phyloP scores from a whole-genome alignment of 2,797 vertebrate genomes.

The Muscicapa comitata region DNA sequence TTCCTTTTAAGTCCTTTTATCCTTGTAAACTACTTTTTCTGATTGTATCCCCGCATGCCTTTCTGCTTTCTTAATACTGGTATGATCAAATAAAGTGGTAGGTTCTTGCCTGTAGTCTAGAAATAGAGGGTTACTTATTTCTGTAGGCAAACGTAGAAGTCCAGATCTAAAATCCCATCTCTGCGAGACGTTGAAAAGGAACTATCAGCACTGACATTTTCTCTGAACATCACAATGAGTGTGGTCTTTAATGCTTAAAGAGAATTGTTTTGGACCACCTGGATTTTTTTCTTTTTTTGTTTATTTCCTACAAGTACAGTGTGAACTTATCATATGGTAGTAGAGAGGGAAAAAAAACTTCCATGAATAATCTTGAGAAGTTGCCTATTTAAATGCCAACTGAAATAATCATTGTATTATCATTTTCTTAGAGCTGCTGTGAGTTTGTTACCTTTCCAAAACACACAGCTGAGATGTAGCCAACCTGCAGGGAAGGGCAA shows the following conservation, averaged over 20 bases:
- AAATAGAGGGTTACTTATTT: background rate
- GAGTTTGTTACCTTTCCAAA: background rate
- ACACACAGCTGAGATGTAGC: background rate
- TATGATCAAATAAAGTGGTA: background rate
- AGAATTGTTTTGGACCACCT: background rate
- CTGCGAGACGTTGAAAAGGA: background rate
- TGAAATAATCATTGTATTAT: background rate
- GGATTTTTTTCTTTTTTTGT: background rate
- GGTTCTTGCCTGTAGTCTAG: background rate
- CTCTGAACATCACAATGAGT: background rate
- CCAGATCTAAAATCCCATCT: background rate
- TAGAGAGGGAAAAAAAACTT: background rate
- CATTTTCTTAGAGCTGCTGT: background rate
- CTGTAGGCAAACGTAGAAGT: background rate
- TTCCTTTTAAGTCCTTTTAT: background rate
- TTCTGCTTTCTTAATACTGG: background rate
- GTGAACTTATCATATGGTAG: background rate
- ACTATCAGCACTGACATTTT: background rate
- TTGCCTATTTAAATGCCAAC: background rate
- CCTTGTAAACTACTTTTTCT: background rate
- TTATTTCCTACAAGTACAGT: background rate
- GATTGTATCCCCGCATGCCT: background rate
- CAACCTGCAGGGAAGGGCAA: background rate
- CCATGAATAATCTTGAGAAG: background rate
- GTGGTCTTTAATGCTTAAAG: background rate